These are phyloP conservation scores for Polydrusus tereticollis DNA, from an alignment of 2,888 invertebrate species.

Conservation along the genomic window DNA sequence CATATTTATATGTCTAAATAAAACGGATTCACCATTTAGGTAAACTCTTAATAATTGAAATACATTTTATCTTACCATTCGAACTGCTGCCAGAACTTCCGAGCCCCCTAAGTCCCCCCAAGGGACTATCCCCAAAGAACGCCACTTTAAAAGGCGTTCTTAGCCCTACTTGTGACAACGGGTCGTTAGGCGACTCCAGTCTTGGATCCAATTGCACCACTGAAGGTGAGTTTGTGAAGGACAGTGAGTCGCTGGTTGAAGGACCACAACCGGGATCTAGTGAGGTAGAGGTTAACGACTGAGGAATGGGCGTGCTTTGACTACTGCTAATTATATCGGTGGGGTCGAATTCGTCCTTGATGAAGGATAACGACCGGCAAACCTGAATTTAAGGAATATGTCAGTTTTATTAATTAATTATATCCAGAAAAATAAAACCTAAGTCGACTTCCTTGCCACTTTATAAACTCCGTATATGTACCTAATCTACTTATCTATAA, in stretches of 20 bases:
- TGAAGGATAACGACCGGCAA: slow-evolving; percentile 63
- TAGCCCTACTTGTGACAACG: slow-evolving; percentile 11
- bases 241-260: slow-evolving; percentile 10
- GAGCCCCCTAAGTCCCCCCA: slow-evolving; percentile 33
- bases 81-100: slow-evolving; percentile 18
- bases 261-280: slow-evolving; percentile 24
- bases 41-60: too few relatives aligned
- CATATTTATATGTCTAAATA: neutral
- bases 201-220: slow-evolving; percentile 48
- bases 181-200: slow-evolving; percentile 41
- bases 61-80: slow-evolving; percentile 21
- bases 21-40: neutral
- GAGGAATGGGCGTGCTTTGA: slow-evolving; percentile 3
- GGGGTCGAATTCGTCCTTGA: slow-evolving; percentile 56
- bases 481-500: too few relatives aligned
- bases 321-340: slow-evolving; percentile 31
- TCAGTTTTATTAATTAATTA: neutral
- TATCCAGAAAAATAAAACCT: too few relatives aligned
- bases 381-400: slow-evolving; percentile 55
- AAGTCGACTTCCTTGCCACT: too few relatives aligned
- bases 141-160: slow-evolving; percentile 40
- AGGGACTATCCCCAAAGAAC: slow-evolving; percentile 40
- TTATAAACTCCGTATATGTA: too few relatives aligned
- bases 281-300: slow-evolving; percentile 22
- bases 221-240: slow-evolving; percentile 23